Conservation (phyloP, 2,113 vertebrate genomes). For the Caretta caretta region DNA sequence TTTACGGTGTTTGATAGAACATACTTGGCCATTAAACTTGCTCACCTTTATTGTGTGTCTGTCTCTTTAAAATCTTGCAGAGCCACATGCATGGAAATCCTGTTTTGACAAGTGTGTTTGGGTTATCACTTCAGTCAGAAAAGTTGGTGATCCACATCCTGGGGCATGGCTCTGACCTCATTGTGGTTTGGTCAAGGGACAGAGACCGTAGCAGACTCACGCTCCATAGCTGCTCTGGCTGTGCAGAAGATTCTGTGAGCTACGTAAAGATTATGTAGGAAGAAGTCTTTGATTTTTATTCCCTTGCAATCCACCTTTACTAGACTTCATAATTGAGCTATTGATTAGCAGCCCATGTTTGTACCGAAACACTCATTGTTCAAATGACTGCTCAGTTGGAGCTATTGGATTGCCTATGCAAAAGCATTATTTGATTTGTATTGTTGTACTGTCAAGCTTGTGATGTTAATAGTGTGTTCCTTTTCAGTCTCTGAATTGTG, state of each 20-base stretch:
- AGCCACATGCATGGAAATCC: not conserved
- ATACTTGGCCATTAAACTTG: not conserved
- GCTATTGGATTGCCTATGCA: not conserved
- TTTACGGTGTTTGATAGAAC: not conserved
- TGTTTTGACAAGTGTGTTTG: not conserved
- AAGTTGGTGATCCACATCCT: fast-evolving
- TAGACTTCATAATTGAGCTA: conserved; percentile 8
- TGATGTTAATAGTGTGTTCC: not conserved
- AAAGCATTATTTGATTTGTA: conserved; percentile 11
- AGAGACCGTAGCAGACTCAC: fast-evolving
- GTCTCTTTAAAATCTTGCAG: not conserved
- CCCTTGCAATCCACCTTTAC: not conserved
- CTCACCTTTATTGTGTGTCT: not conserved
- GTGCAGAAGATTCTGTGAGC: not conserved
- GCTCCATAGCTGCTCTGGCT: not conserved
- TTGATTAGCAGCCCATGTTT: not conserved
- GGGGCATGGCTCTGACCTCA: not conserved
- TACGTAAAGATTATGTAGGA: not conserved
- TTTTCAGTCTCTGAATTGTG: fast-evolving
- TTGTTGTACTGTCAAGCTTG: not conserved
- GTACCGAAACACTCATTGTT: not conserved
- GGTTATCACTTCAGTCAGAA: not conserved
- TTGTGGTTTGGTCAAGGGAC: fast-evolving
- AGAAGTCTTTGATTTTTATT: not conserved
- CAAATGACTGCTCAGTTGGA: conserved; percentile 8